Conservation (phyloP, 2,113 vertebrate genomes). For the Malurus melanocephalus region DNA sequence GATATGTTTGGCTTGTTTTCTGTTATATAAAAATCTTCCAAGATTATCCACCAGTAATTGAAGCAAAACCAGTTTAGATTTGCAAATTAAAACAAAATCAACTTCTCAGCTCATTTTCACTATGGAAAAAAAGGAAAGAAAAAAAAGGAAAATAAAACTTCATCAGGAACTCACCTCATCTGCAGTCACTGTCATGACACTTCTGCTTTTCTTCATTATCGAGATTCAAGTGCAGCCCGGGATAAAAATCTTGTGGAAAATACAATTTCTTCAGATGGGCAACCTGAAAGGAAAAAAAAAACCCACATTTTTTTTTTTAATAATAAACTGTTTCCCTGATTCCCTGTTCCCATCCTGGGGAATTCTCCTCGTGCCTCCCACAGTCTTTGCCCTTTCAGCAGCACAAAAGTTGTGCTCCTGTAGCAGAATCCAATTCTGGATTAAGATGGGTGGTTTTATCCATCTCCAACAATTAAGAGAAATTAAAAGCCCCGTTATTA, state of each 20-base stretch:
- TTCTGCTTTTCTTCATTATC: constrained; percentile 92
- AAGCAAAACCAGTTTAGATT: not conserved
- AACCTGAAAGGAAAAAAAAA: constrained; percentile 25
- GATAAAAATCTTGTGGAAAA: not conserved
- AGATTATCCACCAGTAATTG: not conserved
- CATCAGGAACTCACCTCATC: constrained; percentile 76
- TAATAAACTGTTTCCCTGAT: not conserved
- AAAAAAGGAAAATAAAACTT: not conserved
- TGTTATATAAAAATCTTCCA: not conserved
- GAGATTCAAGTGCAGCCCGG: not conserved
- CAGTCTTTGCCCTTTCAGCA: not conserved
- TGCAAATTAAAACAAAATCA: not conserved
- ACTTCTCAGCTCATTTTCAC: not conserved
- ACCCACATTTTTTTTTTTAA: not conserved
- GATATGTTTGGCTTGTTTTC: not conserved
- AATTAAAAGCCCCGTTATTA: not conserved
- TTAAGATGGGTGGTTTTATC: not conserved
- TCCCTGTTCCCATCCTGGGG: accelerated
- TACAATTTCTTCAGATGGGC: not conserved
- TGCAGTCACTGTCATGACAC: constrained; percentile 82
- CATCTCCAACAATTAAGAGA: not conserved
- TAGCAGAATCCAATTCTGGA: not conserved
- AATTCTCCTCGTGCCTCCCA: no score
- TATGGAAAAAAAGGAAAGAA: not conserved
- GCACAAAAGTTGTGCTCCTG: not conserved